A percentile compares a stretch with the other conserved stretches of the same genome.
These are phyloP conservation scores for Pseudorhombus dupliciocellatus DNA, from an alignment of 2,113 vertebrate species.

Conservation along the genomic window DNA sequence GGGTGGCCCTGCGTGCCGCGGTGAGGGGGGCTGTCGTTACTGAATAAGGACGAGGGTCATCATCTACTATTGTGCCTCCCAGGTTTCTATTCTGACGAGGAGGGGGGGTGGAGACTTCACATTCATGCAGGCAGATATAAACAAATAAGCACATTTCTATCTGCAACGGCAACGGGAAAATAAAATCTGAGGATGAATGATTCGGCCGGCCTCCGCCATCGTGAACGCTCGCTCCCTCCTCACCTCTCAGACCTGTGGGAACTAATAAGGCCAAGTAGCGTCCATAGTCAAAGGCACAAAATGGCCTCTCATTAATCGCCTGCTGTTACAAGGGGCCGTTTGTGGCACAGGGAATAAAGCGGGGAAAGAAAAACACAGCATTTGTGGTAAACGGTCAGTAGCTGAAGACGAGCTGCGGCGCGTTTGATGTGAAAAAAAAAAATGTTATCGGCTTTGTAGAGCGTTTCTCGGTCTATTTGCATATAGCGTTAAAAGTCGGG, in stretches of 20 bases:
- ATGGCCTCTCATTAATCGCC: slow-evolving; percentile 79
- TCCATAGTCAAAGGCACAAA: slow-evolving; percentile 77
- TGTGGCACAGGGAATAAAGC: slow-evolving; percentile 64
- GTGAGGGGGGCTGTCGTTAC: slow-evolving; percentile 81
- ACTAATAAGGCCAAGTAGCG: slow-evolving; percentile 91
- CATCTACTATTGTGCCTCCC: slow-evolving; percentile 86
- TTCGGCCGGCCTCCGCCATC: slow-evolving; percentile 20
- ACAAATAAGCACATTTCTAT: neutral
- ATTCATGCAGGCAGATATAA: neutral
- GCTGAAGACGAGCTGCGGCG: neutral
- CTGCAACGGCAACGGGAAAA: neutral
- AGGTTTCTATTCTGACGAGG: slow-evolving; percentile 84
- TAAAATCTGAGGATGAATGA: neutral
- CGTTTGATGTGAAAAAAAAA: slow-evolving; percentile 43
- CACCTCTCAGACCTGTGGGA: slow-evolving; percentile 71
- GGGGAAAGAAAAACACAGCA: slow-evolving; percentile 40
- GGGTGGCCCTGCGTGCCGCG: slow-evolving; percentile 81
- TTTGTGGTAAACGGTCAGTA: slow-evolving; percentile 6
- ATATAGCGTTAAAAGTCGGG: slow-evolving; percentile 51
- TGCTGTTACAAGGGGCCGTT: slow-evolving; percentile 60
- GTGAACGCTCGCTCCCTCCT: slow-evolving; percentile 17
- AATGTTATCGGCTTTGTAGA: slow-evolving; percentile 26
- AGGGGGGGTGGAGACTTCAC: slow-evolving; percentile 79
- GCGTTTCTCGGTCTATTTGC: slow-evolving; percentile 42
- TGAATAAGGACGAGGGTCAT: slow-evolving; percentile 73